A percentile compares a stretch with the other conserved stretches of the same genome.
Conservation (phyloP, 2,113 vertebrate species). For the Hemiscyllium ocellatum region DNA sequence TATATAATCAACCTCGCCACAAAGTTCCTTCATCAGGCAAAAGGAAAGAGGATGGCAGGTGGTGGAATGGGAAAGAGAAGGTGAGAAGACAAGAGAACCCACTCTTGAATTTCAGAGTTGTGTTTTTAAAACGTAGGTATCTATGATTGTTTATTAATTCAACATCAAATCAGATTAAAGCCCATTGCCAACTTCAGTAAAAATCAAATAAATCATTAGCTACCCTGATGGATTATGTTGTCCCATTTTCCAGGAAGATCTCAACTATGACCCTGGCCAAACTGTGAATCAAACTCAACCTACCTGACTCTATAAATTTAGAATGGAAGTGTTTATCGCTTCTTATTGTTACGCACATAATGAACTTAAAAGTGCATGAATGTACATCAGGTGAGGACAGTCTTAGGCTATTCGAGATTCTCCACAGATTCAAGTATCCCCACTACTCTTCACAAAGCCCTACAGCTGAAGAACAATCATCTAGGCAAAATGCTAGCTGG, state of each 20-base stretch:
- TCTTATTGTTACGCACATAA: background rate
- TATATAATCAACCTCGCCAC: background rate
- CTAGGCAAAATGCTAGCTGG: background rate
- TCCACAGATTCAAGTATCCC: background rate
- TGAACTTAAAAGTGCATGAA: background rate
- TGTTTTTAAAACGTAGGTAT: background rate
- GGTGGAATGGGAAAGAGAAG: background rate
- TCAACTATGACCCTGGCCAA: background rate
- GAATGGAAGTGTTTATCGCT: background rate
- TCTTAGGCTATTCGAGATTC: background rate
- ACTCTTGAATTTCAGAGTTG: background rate
- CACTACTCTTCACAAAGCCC: background rate
- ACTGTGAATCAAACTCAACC: background rate
- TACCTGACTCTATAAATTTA: background rate
- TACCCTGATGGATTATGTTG: background rate
- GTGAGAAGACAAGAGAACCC: background rate
- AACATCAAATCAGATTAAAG: background rate
- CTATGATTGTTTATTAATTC: background rate
- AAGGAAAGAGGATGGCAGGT: background rate
- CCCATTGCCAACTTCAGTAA: background rate
- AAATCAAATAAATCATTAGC: background rate
- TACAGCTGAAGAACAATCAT: background rate
- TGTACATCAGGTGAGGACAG: background rate
- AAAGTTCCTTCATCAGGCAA: background rate
- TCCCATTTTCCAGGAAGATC: background rate